phyloP scores from a whole-genome alignment of 37 sponge, comb jelly and placozoan species.

The Amphimedon queenslandica region DNA sequence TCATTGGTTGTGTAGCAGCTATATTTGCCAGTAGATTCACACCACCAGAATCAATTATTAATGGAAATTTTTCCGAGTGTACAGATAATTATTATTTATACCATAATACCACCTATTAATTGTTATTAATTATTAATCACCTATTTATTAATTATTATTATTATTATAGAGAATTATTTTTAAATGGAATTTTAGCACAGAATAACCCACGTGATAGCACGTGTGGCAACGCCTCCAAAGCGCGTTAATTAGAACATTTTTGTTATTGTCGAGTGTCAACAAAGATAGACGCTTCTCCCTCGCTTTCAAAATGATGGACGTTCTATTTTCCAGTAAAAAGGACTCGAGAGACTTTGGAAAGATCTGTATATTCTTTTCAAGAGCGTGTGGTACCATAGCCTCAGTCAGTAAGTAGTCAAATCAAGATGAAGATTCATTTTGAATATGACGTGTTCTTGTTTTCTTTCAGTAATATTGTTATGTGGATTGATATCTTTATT shows the following conservation, averaged over 20 bases:
- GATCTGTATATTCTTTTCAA: constrained; percentile 45
- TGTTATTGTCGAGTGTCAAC: too few relatives aligned
- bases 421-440: background rate
- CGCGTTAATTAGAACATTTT: too few relatives aligned
- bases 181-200: background rate
- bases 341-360: constrained; percentile 11
- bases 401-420: constrained; percentile 44
- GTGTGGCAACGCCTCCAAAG: too few relatives aligned
- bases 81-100: background rate
- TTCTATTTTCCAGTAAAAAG: too few relatives aligned
- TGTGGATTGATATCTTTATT: constrained; percentile 62
- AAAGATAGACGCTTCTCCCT: too few relatives aligned
- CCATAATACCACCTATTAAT: background rate
- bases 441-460: background rate
- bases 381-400: constrained; percentile 39
- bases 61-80: constrained; percentile 10
- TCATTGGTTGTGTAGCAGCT: too few relatives aligned
- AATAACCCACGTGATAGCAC: too few relatives aligned
- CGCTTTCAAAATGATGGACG: too few relatives aligned
- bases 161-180: too few relatives aligned
- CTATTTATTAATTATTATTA: background rate
- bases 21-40: background rate
- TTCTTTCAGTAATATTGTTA: constrained; percentile 41
- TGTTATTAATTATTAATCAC: background rate
- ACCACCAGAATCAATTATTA: background rate